Evolutionary conservation across 2,113 vertebrate genomes (phyloP).

Genomic region (Porphyrio hochstetteri): DNA sequence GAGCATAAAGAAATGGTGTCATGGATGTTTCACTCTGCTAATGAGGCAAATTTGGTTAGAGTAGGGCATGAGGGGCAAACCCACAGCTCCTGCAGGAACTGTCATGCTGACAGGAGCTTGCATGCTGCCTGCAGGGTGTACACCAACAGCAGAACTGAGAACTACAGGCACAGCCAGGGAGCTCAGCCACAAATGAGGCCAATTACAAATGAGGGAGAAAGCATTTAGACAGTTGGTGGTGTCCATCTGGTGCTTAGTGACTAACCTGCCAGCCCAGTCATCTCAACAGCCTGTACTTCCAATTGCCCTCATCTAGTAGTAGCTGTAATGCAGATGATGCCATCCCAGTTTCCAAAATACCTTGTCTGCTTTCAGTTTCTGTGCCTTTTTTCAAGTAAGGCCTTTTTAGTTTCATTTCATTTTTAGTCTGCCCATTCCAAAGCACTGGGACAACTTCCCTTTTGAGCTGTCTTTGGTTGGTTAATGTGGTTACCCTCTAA

Average conservation of each 20-base stretch:
- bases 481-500: neutral
- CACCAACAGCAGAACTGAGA: neutral
- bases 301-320: neutral
- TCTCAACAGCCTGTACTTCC: neutral
- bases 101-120: neutral
- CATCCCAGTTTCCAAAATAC: neutral
- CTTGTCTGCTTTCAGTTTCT: neutral
- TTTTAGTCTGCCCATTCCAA: neutral
- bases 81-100: neutral
- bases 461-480: neutral
- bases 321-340: rapidly evolving
- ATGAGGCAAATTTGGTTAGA: neutral
- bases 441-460: neutral
- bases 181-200: neutral
- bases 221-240: neutral
- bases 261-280: neutral
- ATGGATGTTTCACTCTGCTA: neutral
- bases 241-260: neutral
- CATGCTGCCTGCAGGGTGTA: rapidly evolving
- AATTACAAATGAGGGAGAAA: conserved; percentile 30
- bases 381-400: neutral
- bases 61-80: neutral
- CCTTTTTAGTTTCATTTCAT: neutral
- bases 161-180: neutral
- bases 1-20: neutral